phyloP scores from a whole-genome alignment of 2,888 invertebrate genomes.

The Sphecodes monilicornis region DNA sequence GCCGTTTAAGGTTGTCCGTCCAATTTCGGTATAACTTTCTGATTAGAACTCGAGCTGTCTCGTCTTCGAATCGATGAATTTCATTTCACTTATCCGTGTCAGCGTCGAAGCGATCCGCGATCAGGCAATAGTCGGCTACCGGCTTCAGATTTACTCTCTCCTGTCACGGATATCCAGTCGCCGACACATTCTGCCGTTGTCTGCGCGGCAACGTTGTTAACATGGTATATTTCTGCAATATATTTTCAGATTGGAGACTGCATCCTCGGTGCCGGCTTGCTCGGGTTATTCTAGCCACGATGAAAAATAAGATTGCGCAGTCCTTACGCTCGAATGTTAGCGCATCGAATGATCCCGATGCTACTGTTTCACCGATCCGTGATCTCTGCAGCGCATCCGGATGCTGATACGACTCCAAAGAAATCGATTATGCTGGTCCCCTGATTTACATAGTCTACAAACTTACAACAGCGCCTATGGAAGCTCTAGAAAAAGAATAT shows the following conservation, averaged over 20 bases:
- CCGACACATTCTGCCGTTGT: conserved; percentile 40
- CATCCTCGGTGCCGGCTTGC: conserved; percentile 24
- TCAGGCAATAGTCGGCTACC: conserved; percentile 38
- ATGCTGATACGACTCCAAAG: background rate
- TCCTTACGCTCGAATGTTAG: conserved; percentile 44
- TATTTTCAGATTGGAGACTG: conserved; percentile 54
- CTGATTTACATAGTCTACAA: background rate
- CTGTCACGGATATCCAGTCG: conserved; percentile 54
- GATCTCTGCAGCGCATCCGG: background rate
- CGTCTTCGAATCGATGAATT: conserved; percentile 47
- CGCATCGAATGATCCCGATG: conserved; percentile 38
- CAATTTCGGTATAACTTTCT: conserved; percentile 32
- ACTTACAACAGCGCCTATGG: conserved; percentile 13
- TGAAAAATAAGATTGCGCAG: conserved; percentile 57
- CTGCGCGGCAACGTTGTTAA: conserved; percentile 54
- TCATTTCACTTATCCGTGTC: conserved; percentile 48
- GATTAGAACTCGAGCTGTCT: conserved; percentile 6
- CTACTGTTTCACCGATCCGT: conserved; percentile 47
- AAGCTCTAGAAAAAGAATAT: conserved; percentile 17
- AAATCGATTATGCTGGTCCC: background rate
- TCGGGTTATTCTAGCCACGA: conserved; percentile 43
- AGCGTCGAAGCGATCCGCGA: conserved; percentile 33
- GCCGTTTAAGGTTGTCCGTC: background rate
- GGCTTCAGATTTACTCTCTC: conserved; percentile 58
- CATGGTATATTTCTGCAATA: conserved; percentile 58